These are phyloP conservation scores for Lasioglossum albipes DNA, from an alignment of 1,140 invertebrate genomes.

Conservation along the genomic window DNA sequence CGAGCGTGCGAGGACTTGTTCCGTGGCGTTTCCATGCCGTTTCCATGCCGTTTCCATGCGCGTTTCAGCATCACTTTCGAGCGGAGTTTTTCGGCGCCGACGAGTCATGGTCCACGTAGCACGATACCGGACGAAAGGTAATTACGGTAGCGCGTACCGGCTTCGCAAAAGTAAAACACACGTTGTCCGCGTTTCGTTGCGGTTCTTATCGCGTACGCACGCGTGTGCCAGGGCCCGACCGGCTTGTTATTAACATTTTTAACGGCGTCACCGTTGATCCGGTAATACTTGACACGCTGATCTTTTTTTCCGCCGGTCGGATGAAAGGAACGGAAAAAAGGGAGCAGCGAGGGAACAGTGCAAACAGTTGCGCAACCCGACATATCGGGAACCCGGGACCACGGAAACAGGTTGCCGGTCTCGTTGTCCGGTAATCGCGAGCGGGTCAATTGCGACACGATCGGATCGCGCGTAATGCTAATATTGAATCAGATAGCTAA, in stretches of 20 bases:
- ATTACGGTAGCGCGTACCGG: conserved; percentile 38
- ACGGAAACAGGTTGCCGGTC: conserved; percentile 37
- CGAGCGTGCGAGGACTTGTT: conserved; percentile 37
- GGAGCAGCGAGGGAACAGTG: not conserved
- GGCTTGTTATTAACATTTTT: conserved; percentile 58
- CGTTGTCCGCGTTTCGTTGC: conserved; percentile 7
- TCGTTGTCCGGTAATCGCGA: not conserved
- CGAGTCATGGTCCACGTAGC: conserved; percentile 54
- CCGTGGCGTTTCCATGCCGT: conserved; percentile 25
- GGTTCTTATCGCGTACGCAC: conserved; percentile 28
- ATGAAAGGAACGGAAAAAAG: not conserved
- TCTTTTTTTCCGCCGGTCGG: conserved; percentile 25
- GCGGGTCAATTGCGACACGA: conserved; percentile 23
- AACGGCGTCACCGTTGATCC: conserved; percentile 31
- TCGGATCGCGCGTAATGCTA: conserved; percentile 3
- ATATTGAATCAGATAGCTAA: conserved; percentile 4
- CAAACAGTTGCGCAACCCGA: conserved; percentile 15
- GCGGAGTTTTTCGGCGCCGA: conserved; percentile 31
- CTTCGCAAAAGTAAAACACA: conserved; percentile 24
- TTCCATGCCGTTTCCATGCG: conserved; percentile 22
- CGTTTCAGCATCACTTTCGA: conserved; percentile 30
- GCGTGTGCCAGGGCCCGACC: not conserved
- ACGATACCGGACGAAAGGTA: conserved; percentile 44
- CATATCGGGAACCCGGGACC: too few species aligned
- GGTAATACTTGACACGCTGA: conserved; percentile 19